Conservation (phyloP, 2,113 vertebrate species). For the Boulengeromyrus knoepffleri region DNA sequence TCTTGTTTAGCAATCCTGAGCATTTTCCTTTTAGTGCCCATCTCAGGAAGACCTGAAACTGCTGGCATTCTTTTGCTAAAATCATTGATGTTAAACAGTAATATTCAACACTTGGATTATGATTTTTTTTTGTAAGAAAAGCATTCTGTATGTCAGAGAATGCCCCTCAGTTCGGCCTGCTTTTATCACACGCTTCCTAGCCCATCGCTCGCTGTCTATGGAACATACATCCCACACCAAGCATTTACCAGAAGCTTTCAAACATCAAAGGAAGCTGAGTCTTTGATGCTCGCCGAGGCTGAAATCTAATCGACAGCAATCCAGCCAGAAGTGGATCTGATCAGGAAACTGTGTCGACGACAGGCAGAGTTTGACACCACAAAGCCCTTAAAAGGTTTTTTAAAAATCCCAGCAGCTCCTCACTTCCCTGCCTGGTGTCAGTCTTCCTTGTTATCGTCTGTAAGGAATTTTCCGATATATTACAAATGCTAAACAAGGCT, state of each 20-base stretch:
- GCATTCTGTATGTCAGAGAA: background rate
- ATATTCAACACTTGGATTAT: background rate
- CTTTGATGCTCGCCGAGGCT: slow-evolving; percentile 29
- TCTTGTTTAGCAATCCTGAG: background rate
- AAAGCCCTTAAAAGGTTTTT: background rate
- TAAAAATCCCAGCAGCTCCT: background rate
- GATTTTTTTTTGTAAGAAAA: background rate
- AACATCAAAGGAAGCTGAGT: slow-evolving; percentile 27
- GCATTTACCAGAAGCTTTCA: slow-evolving; percentile 23
- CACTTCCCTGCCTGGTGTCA: slow-evolving; percentile 8
- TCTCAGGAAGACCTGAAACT: background rate
- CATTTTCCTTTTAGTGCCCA: background rate
- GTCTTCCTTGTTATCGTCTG: background rate
- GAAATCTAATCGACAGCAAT: slow-evolving; percentile 32
- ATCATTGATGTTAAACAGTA: background rate
- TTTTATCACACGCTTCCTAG: background rate
- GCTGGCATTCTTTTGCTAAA: background rate
- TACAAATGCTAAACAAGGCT: background rate
- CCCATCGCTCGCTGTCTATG: background rate
- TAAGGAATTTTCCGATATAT: slow-evolving; percentile 3
- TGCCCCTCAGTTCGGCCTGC: background rate
- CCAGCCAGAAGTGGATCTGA: slow-evolving; percentile 27
- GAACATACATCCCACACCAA: slow-evolving; percentile 12
- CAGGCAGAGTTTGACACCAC: background rate
- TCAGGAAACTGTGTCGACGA: slow-evolving; percentile 22